A percentile compares a stretch with the other conserved stretches of the same genome.
Conservation (phyloP, 2,888 invertebrate genomes). For the Dilophus febrilis region DNA sequence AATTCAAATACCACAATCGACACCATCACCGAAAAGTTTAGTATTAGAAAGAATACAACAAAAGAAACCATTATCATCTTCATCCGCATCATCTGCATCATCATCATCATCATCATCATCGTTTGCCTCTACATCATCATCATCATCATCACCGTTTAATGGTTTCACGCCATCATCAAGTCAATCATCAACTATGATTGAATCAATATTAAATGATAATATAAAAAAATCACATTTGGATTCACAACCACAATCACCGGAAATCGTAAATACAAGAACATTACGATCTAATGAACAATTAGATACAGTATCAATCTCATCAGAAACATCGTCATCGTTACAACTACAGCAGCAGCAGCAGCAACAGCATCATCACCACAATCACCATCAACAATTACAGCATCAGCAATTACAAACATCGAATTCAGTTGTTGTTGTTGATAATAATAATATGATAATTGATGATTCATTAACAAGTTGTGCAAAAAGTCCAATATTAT, state of each 20-base stretch:
- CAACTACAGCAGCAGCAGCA: too few relatives aligned
- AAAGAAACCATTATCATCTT: conserved; percentile 11
- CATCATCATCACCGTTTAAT: too few relatives aligned
- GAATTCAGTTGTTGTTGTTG: too few relatives aligned
- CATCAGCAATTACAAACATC: too few relatives aligned
- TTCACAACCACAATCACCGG: too few relatives aligned
- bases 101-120: conserved; percentile 36
- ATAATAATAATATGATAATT: too few relatives aligned
- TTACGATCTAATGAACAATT: too few relatives aligned
- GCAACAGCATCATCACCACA: too few relatives aligned
- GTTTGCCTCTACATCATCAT: conserved; percentile 27
- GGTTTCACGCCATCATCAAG: conserved; percentile 28
- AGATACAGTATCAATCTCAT: too few relatives aligned
- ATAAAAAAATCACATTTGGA: not conserved
- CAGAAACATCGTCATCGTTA: too few relatives aligned
- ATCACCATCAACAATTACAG: too few relatives aligned
- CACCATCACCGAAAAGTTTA: conserved; percentile 11
- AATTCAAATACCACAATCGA: conserved; percentile 2
- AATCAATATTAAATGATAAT: conserved; percentile 18
- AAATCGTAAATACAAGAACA: too few relatives aligned
- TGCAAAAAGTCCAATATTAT: conserved; percentile 55
- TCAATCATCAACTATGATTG: conserved; percentile 26
- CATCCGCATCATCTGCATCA: conserved; percentile 29
- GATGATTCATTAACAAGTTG: conserved; percentile 16
- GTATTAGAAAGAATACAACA: conserved; percentile 13